Evolutionary conservation across 2,888 invertebrate species (phyloP).

Genomic region (Podabrus alpinus): DNA sequence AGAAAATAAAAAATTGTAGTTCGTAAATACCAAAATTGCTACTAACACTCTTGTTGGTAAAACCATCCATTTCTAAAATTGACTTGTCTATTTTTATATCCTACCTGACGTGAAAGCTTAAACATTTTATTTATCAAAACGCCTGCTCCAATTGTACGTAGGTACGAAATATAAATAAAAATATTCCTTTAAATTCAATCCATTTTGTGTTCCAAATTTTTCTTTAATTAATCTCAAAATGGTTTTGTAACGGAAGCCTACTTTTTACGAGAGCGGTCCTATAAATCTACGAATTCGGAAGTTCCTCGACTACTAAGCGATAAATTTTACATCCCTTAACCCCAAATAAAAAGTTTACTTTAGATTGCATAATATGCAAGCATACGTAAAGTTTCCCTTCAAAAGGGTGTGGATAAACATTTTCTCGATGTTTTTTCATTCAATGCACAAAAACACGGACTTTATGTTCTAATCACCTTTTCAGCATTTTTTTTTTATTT

Average conservation of each 20-base stretch:
- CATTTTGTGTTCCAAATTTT: too few species aligned
- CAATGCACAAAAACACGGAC: background rate
- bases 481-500: background rate
- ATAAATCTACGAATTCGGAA: background rate
- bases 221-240: background rate
- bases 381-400: background rate
- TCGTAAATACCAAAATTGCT: background rate
- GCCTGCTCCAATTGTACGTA: background rate
- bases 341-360: background rate
- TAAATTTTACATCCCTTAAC: background rate
- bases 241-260: background rate
- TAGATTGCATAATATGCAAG: background rate
- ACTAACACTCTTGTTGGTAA: background rate
- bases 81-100: background rate
- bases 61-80: background rate
- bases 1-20: background rate
- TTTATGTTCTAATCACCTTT: background rate
- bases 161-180: background rate
- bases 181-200: background rate
- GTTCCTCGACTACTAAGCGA: background rate
- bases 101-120: background rate
- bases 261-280: background rate
- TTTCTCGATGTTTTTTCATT: background rate
- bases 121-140: background rate
- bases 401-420: background rate